Evolutionary conservation across 2,888 invertebrate species (phyloP).

Genomic region (Agrypnus murinus): DNA sequence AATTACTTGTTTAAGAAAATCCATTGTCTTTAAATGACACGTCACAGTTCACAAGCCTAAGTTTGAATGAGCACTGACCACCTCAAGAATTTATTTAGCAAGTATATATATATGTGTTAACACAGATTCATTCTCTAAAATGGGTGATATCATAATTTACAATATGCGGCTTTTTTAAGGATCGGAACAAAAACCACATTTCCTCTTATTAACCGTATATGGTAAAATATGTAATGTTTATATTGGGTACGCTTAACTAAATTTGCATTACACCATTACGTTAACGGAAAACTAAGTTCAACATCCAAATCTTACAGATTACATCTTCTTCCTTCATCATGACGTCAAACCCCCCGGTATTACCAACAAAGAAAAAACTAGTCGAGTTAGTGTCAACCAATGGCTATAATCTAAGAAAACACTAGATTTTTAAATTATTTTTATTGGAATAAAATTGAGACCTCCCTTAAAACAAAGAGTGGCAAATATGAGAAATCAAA

Average conservation of each 20-base stretch:
- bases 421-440: not conserved
- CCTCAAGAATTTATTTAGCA: constrained; percentile 14
- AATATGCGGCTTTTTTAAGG: constrained; percentile 17
- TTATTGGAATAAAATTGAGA: too few species aligned
- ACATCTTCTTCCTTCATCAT: constrained; percentile 22
- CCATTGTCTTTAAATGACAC: constrained; percentile 11
- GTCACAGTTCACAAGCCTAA: constrained; percentile 8
- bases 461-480: too few species aligned
- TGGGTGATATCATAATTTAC: constrained; percentile 26
- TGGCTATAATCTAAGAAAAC: not conserved
- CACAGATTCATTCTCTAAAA: not conserved
- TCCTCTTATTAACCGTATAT: constrained; percentile 13
- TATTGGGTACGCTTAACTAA: constrained; percentile 6
- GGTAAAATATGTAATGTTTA: constrained; percentile 19
- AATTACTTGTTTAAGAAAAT: not conserved
- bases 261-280: constrained; percentile 18
- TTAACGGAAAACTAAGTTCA: constrained; percentile 21
- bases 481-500: too few species aligned
- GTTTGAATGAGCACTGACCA: constrained; percentile 9
- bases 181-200: constrained; percentile 26
- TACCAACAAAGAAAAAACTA: constrained; percentile 29
- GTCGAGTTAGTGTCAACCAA: constrained; percentile 28
- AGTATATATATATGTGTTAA: constrained; percentile 21
- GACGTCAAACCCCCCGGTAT: constrained; percentile 27
- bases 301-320: constrained; percentile 8